These are phyloP conservation scores for Garrulus glandarius DNA, from an alignment of 2,797 vertebrate genomes.

Conservation along the genomic window DNA sequence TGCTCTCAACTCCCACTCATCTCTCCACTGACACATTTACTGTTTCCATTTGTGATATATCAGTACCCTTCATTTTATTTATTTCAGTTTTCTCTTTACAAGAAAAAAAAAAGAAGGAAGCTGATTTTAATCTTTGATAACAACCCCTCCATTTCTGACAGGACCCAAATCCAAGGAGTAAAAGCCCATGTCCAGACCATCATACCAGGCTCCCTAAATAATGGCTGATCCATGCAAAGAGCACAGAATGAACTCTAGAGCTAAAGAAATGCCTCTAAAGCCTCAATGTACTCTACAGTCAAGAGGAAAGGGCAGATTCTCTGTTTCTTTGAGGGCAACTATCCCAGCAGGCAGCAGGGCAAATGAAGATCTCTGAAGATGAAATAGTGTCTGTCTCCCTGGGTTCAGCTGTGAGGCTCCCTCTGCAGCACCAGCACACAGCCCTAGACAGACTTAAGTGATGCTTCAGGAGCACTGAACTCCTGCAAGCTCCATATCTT, in stretches of 20 bases:
- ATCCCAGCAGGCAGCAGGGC: background rate
- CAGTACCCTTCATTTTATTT: conserved; percentile 37
- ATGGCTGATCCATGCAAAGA: background rate
- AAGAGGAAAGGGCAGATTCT: background rate
- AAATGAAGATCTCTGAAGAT: background rate
- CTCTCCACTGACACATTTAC: conserved; percentile 43
- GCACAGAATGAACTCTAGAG: background rate
- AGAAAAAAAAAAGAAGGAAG: background rate
- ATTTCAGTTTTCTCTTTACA: background rate
- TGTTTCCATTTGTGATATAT: conserved; percentile 38
- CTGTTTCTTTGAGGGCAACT: background rate
- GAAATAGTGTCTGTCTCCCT: background rate
- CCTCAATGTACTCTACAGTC: background rate
- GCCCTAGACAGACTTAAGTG: background rate
- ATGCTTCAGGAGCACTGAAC: background rate
- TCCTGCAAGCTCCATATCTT: background rate
- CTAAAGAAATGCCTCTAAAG: background rate
- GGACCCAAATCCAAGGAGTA: background rate
- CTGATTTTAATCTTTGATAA: background rate
- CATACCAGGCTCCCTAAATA: background rate
- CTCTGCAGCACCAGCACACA: background rate
- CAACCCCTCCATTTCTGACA: background rate
- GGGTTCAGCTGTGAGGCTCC: background rate
- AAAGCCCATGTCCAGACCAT: background rate
- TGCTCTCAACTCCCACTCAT: conserved; percentile 24